Conservation (phyloP, 1,140 invertebrate species). For the Drosophila bifasciata region DNA sequence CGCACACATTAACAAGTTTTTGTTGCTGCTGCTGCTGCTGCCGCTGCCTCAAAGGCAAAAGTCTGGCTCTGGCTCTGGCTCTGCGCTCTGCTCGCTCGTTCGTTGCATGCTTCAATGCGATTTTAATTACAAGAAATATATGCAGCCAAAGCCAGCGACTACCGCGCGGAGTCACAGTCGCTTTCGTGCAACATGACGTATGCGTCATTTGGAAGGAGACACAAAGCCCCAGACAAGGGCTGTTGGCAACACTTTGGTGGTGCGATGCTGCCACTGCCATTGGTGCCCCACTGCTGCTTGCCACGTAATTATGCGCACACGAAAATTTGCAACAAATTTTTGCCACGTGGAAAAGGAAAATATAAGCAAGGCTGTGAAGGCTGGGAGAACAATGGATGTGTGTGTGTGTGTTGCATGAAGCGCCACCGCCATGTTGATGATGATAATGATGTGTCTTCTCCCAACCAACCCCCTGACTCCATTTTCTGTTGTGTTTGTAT, state of each 20-base stretch:
- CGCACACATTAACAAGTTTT: slow-evolving; percentile 72
- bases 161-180: slow-evolving; percentile 65
- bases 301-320: slow-evolving; percentile 77
- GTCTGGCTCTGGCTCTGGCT: slow-evolving; percentile 49
- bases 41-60: slow-evolving; percentile 69
- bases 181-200: slow-evolving; percentile 72
- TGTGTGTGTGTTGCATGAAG: slow-evolving; percentile 16
- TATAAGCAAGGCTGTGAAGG: neutral
- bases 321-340: slow-evolving; percentile 58
- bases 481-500: slow-evolving; percentile 21
- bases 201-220: slow-evolving; percentile 54
- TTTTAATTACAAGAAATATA: slow-evolving; percentile 83
- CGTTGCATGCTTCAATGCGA: slow-evolving; percentile 71
- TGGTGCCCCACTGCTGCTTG: slow-evolving; percentile 16
- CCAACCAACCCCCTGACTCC: neutral
- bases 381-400: slow-evolving; percentile 39
- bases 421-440: slow-evolving; percentile 46
- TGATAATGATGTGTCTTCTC: slow-evolving; percentile 42
- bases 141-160: slow-evolving; percentile 53
- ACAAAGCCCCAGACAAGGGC: slow-evolving; percentile 39
- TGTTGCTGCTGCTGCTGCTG: slow-evolving; percentile 40
- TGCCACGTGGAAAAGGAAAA: slow-evolving; percentile 59
- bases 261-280: slow-evolving; percentile 15
- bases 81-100: slow-evolving; percentile 10
- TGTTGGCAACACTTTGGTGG: slow-evolving; percentile 67